phyloP scores from a whole-genome alignment of 2,888 invertebrate species.

The Drosophila maculinotata region DNA sequence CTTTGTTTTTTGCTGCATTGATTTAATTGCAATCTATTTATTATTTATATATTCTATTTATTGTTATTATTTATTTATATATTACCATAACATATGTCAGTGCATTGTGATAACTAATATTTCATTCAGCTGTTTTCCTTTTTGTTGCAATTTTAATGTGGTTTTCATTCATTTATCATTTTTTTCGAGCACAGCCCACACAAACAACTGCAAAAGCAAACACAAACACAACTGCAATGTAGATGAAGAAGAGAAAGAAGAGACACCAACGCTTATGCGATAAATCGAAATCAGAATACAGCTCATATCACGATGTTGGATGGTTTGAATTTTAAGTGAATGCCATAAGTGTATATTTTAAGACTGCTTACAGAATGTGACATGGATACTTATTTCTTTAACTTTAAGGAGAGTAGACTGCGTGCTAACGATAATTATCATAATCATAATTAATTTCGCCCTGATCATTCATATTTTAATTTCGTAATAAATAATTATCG shows the following conservation, averaged over 20 bases:
- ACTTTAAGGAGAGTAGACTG: no score
- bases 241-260: constrained; percentile 31
- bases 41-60: no score
- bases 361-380: no score
- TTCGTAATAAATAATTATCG: not conserved
- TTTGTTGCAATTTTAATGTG: constrained; percentile 5
- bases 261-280: constrained; percentile 41
- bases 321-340: not conserved
- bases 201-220: constrained; percentile 52
- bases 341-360: no score
- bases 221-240: constrained; percentile 51
- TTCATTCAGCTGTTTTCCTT: constrained; percentile 4
- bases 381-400: no score
- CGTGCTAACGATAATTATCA: no score
- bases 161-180: constrained; percentile 25
- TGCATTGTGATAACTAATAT: constrained; percentile 1
- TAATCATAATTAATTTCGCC: no score
- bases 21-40: constrained; percentile 7
- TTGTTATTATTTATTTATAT: not conserved
- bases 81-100: constrained; percentile 1
- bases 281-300: not conserved
- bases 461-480: not conserved
- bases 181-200: constrained; percentile 39
- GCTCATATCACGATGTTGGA: not conserved
- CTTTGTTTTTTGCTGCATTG: constrained; percentile 24